Evolutionary conservation across 2,113 vertebrate species (phyloP), one percentile per base, ranked within the genome.

Genomic region (Hystrix brachyura): DNA sequence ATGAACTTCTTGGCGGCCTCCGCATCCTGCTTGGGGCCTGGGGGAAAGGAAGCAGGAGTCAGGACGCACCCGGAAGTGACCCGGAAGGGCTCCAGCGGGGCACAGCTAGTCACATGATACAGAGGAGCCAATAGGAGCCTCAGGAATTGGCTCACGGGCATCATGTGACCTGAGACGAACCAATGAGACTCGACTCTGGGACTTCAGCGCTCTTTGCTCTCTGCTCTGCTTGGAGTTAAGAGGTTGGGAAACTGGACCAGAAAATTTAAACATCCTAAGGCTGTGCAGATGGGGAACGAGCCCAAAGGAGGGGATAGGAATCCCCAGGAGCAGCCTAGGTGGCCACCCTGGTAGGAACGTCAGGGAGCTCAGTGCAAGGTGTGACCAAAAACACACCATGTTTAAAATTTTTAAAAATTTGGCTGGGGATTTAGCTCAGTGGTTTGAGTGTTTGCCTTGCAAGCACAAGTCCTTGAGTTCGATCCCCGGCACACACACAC

Each of bases 1-100:
- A 99, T 99, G 97, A 98, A 99, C 9, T 95, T 76, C 98, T 98
- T 99, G 94, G 99, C 99, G 0, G 99, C 99, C 3, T 98, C 95
- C 0, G 97, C 79, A 15, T 99, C 99, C 21, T 90, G 98, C 76
- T 69, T 98, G 43, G 98, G 98, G 23, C 99, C 99, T 99, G 97
- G 4, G 79, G 92, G 57, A 38, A 38, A 59, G 51, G 53, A 7
- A 6, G 3, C 38, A 7, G 21, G 55, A 51, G 43, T 23, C 9
- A 25, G 32, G 74, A 14, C 38, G 18, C 46, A 17, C 38, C 43
- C 3, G 48, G 18, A 11, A 34, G 23, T 48, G 1, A 7, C 21
- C 59, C 21, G 3, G 18, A 0, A 0, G 15, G 34, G 0, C 34
- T 12, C 0, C 3, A 0, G 0, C 17, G 0, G 1, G 12, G 3